Base-by-base conservation (phyloP, 2,113 vertebrate species). In the Paradisaea rubra region DNA sequence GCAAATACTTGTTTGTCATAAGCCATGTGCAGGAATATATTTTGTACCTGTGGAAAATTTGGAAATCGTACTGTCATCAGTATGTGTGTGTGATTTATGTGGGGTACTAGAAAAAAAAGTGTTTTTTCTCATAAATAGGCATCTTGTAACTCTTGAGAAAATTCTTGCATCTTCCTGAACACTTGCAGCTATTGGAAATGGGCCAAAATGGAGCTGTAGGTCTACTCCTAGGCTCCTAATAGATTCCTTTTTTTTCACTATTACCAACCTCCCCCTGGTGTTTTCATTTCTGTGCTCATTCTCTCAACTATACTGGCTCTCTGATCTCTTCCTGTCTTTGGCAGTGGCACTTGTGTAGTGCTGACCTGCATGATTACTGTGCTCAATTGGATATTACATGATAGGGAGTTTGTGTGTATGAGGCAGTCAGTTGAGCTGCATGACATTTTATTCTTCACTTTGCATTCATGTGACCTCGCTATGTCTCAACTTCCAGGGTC, bases 401-500 rank as follows among this genome's bases (percentile, higher is more conserved):
- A 59, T 27, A 80, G 57, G 81, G n/a, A 45, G 35, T 76, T 50
- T 42, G 25, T 81, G 60, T 66, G 24, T 84, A 16, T 24, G 50
- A 50, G 17, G 63, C 64, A 72, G 45, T 74, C 61, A 61, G 57
- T 23, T 78, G 61, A 76, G 82, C 60, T 56, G 30, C 35, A 53
- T 85, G 64, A 82, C 70, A 52, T 74, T 90, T 91, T 73, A 60
- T 89, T 82, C 53, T 81, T 81, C 50, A 88, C 56, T 79, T 69
- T 68, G 57, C 39, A 37, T 91, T 90, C 3, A 2, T 60, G 41
- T 95, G 94, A 88, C 80, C 57, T 88, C 0, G 0, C 52, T 49
- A 24, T 81, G 56, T 93, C 42, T 96, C 71, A 91, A 64, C 45
- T 89, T 89, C 71, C 80, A 87, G 73, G 69, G 83, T 83, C 71